Evolutionary conservation across 2,888 invertebrate species (phyloP), one percentile per base, ranked within the genome.

Genomic region (Drosophila planitibia): DNA sequence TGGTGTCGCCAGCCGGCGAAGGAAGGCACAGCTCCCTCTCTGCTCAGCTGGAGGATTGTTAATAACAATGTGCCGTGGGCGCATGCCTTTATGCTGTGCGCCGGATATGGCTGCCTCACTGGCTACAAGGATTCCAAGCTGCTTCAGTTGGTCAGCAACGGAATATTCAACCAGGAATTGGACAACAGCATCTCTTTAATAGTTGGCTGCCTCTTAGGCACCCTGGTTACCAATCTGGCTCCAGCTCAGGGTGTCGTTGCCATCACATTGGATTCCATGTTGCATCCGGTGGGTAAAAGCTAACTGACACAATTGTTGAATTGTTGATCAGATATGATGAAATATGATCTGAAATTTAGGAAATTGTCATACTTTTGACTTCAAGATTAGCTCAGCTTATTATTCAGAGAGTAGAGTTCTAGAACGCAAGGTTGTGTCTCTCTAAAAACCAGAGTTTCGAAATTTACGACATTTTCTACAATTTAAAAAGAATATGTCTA

Each of bases 11-110:
- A 41, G 16, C 81, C 86, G 0, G 28, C 25, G 0, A 71, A 69
- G 14, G 39, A 32, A 7, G 78, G 59, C 2, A 22, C 54, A 2
- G 3, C 65, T 3, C 78, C 79, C 0, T 70, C 88, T 1, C 7
- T 85, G 7, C 28, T 85, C 6, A 32, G 32, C 28, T 90, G 88
- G 88, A 90, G 76, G 70, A 4, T 28, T 0, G 64, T 66, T 4
- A 70, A 67, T 32, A 5, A 1, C 0, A 65, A 69, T 9, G 62
- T 74, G 2, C 80, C 88, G 0, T 87, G 87, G 87, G 76, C n/a
- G 0, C 68, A 80, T 3, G 30, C 83, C 0, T 77, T 85, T 14
- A 82, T 85, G 77, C n/a, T 90, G 47, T 54, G 41, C 28, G 64
- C 76, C 30, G 60, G 55, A 7, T 32, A 67, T 22, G 63, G 61